Evolutionary conservation across 2,888 invertebrate species (phyloP).

Genomic region (Caradrina clavipalpis): DNA sequence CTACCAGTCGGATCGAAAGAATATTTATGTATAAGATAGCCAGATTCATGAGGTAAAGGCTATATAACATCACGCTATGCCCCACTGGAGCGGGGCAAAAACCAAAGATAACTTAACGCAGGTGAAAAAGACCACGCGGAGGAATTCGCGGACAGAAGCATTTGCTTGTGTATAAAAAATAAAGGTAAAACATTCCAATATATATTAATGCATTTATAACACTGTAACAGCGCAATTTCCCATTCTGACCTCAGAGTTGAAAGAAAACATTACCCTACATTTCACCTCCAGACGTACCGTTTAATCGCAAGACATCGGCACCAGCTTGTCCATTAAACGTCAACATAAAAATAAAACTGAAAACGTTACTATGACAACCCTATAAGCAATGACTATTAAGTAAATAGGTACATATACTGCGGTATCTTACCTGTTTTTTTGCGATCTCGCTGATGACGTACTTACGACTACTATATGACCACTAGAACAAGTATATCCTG

Average conservation of each 20-base stretch:
- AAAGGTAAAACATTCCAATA: neutral
- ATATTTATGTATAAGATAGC: too few species aligned
- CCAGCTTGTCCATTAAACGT: conserved; percentile 18
- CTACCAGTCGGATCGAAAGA: too few species aligned
- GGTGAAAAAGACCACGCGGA: too few species aligned
- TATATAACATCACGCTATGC: too few species aligned
- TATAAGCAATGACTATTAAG: conserved; percentile 25
- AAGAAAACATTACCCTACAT: conserved; percentile 25
- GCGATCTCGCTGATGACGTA: conserved; percentile 37
- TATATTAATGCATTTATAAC: neutral
- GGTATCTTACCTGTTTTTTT: conserved; percentile 42
- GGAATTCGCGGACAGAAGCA: too few species aligned
- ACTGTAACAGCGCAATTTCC: neutral
- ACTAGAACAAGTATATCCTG: conserved; percentile 37
- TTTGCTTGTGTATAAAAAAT: neutral
- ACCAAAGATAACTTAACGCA: too few species aligned
- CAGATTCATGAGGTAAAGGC: too few species aligned
- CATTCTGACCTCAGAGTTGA: neutral
- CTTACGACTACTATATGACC: neutral
- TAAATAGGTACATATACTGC: conserved; percentile 13
- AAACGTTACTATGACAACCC: conserved; percentile 30
- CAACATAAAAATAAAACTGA: conserved; percentile 5
- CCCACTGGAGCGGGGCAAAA: too few species aligned
- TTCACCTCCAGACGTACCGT: conserved; percentile 47
- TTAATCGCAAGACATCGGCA: conserved; percentile 23